Percentiles rank a stretch among this genome's conserved stretches.
These are phyloP conservation scores for Percina caprodes DNA, from an alignment of 2,113 vertebrate genomes.

Conservation along the genomic window DNA sequence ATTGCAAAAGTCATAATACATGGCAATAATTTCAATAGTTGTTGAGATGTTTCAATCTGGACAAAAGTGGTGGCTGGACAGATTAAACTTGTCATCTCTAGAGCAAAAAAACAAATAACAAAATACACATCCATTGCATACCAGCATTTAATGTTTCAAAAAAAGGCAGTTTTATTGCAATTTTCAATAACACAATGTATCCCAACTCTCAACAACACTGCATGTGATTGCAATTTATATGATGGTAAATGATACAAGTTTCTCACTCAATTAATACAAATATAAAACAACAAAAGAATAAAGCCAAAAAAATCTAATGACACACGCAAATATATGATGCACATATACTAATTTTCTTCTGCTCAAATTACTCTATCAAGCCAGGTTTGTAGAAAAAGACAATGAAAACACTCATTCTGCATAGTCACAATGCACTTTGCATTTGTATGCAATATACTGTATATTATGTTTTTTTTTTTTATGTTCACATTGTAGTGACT, in stretches of 20 bases:
- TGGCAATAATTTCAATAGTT: neutral
- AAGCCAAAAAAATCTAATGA: constrained; percentile 1
- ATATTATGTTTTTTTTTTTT: constrained; percentile 17
- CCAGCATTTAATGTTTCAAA: constrained; percentile 47
- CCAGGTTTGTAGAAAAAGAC: constrained; percentile 61
- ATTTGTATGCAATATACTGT: constrained; percentile 55
- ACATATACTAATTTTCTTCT: constrained; percentile 50
- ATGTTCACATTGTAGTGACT: constrained; percentile 50
- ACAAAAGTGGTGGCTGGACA: neutral
- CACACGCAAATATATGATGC: constrained; percentile 11
- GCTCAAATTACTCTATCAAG: constrained; percentile 51
- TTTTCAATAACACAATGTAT: constrained; percentile 66
- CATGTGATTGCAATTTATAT: constrained; percentile 62
- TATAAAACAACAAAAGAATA: constrained; percentile 12
- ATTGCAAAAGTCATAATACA: neutral
- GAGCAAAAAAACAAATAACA: neutral
- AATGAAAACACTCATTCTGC: constrained; percentile 73
- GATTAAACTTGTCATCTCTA: neutral
- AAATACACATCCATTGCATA: constrained; percentile 8
- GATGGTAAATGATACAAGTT: constrained; percentile 28
- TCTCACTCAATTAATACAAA: constrained; percentile 38
- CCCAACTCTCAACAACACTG: constrained; percentile 42
- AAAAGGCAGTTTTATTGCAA: constrained; percentile 83
- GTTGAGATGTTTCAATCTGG: neutral
- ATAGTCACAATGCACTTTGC: constrained; percentile 71